These are phyloP conservation scores for Plumapathes pennacea DNA, from an alignment of 92 coral and sea anemone species.

Conservation along the genomic window DNA sequence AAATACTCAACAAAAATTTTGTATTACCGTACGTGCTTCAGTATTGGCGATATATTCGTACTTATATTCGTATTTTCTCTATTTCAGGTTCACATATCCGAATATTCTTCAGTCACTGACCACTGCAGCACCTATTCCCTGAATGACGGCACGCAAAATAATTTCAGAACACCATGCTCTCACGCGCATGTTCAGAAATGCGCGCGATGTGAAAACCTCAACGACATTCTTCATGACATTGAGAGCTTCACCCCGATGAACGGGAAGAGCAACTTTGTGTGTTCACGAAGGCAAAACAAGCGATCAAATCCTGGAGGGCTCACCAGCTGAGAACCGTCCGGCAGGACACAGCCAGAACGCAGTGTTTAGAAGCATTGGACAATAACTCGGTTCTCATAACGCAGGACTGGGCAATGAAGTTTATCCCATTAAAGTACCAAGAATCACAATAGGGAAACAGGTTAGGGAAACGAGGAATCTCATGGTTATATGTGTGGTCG, in stretches of 20 bases:
- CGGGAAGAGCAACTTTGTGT: slow-evolving; percentile 12
- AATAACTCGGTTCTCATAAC: slow-evolving; percentile 4
- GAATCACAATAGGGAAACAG: slow-evolving; percentile 38
- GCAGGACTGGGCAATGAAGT: slow-evolving; percentile 65
- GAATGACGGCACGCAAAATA: slow-evolving; percentile 7
- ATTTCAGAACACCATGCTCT: neutral
- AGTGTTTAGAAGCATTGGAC: slow-evolving; percentile 9
- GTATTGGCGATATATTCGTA: too few relatives aligned
- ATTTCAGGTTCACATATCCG: slow-evolving; percentile 12
- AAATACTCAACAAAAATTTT: too few relatives aligned
- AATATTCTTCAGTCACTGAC: slow-evolving; percentile 22
- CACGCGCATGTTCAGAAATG: slow-evolving; percentile 11
- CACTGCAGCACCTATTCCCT: slow-evolving; percentile 15
- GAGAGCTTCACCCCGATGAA: slow-evolving; percentile 14
- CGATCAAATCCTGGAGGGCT: slow-evolving; percentile 30
- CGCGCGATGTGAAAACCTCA: slow-evolving; percentile 5
- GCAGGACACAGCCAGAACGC: slow-evolving; percentile 21
- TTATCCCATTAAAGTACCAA: slow-evolving; percentile 38
- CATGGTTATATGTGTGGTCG: slow-evolving; percentile 40
- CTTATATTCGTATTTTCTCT: too few relatives aligned
- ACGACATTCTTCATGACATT: neutral
- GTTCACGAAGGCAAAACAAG: slow-evolving; percentile 4
- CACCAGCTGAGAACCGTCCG: slow-evolving; percentile 26
- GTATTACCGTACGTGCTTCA: too few relatives aligned
- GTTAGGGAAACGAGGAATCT: slow-evolving; percentile 49